Base-by-base conservation (phyloP, 1,140 invertebrate genomes). In the Bombus superbus region DNA sequence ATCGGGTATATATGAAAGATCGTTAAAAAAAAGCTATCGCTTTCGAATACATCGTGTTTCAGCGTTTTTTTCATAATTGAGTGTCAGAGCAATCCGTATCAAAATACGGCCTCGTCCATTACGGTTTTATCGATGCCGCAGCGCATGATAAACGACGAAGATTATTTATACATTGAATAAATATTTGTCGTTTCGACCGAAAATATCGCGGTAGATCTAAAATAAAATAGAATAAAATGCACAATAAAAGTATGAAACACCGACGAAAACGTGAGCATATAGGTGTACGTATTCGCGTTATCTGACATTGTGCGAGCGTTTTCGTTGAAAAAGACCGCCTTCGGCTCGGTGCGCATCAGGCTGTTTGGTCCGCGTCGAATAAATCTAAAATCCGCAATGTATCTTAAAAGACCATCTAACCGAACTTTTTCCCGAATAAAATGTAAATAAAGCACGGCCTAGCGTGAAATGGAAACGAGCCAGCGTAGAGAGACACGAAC, bases 391-490 rank as follows among this genome's bases (percentile, higher is more conserved):
- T 64, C 76, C 25, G 28, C 82, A 2, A 42, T 72, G 83, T 80
- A 80, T 73, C 83, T 85, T 85, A 72, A 72, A 85, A 66, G 44
- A 73, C 0, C 59, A 85, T 80, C 68, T 25, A 10, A 1, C 5
- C 15, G 35, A 53, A 44, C 32, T 59, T 40, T 64, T 10, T 2
- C 11, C 38, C 15, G 28, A 73, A 81, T 85, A 81, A 85, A 85
- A 81, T 44, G 59, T 44, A 3, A 57, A 85, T 59, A 75, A 85
- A 85, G 32, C 68, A 40, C 32, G 4, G 78, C 3, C 57, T 11
- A 53, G 79, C 71, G 59, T 3, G 78, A 81, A 85, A 85, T 81
- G 78, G 78, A 53, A 85, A 81, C 78, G 79, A 74, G 83, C 71
- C 47, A 25, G 28, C 6, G 71, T 15, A 47, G 59, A 82, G 62